Evolutionary conservation across 2,888 invertebrate genomes (phyloP), one percentile per base, ranked within the genome.

Genomic region (Polyommatus icarus): DNA sequence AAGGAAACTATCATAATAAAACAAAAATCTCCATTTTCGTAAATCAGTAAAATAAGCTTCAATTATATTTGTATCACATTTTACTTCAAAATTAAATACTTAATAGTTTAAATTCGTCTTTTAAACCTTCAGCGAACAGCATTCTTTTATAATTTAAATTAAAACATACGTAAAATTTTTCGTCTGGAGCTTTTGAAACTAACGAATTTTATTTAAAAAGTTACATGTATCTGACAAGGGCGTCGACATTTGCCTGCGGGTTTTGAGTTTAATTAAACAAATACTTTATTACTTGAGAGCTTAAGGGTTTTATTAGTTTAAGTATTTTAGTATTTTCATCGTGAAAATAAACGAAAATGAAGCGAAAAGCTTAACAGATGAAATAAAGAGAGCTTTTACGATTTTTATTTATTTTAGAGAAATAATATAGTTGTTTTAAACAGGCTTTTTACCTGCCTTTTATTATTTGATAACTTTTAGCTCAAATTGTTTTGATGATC

Each of bases 231-330:
- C 61, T 24, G 61, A 3, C 12, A 0, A 8, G 67, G 67, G 12
- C 67, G 29, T 32, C 67, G 67, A 67, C 67, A 29, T 67, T 67
- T 29, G 67, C 29, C 67, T 15, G 15, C 54, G 75, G 75, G 29
- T 75, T 54, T 54, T 15, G 18, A 75, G 50, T 75, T 75, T 50
- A 75, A 75, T 75, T 75, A 75, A 75, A 50, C 75, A 75, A 75
- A 54, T 75, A 75, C 32, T 75, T 20, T 24, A 54, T 75, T 75
- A 75, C 54, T 75, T 7, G 29, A 29, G 54, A 15, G 50, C 50
- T 73, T 24, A 54, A 54, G 18, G 46, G 29, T 75, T 75, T 75
- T 75, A 75, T 75, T 75, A 75, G 29, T 54, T 50, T 18, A 75
- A 75, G 24, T 32, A 75, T 32, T 67, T 67, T 67, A 67, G 67